Evolutionary conservation across 1,140 invertebrate species (phyloP).

Genomic region (Babylonia areolata): DNA sequence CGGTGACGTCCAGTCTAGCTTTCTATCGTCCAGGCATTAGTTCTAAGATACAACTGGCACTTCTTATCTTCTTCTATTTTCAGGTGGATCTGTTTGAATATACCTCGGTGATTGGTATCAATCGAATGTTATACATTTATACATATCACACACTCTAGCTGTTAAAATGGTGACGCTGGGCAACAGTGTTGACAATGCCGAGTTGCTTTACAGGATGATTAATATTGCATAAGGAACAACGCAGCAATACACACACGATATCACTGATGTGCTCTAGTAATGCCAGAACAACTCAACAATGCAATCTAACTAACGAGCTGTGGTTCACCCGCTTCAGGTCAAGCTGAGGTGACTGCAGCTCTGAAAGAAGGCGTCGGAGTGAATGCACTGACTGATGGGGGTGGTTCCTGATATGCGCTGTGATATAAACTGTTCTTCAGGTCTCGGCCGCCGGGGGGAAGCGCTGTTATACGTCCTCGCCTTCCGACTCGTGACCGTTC

Average conservation of each 20-base stretch:
- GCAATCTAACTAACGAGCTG: background rate
- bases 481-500: conserved; percentile 65
- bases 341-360: background rate
- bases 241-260: conserved; percentile 3
- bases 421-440: background rate
- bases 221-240: background rate
- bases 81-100: too few relatives aligned
- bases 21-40: too few relatives aligned
- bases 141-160: background rate
- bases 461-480: conserved; percentile 64
- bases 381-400: background rate
- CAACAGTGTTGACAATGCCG: background rate
- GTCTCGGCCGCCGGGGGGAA: background rate
- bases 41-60: too few relatives aligned
- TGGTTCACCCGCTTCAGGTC: background rate
- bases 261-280: background rate
- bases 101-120: background rate
- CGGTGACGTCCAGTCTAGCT: too few relatives aligned
- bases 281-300: background rate
- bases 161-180: background rate
- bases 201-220: background rate
- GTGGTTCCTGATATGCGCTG: background rate
- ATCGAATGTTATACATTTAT: background rate
- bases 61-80: too few relatives aligned
- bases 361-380: background rate